phyloP scores from a whole-genome alignment of 2,113 vertebrate species.

The Pygoscelis adeliae region DNA sequence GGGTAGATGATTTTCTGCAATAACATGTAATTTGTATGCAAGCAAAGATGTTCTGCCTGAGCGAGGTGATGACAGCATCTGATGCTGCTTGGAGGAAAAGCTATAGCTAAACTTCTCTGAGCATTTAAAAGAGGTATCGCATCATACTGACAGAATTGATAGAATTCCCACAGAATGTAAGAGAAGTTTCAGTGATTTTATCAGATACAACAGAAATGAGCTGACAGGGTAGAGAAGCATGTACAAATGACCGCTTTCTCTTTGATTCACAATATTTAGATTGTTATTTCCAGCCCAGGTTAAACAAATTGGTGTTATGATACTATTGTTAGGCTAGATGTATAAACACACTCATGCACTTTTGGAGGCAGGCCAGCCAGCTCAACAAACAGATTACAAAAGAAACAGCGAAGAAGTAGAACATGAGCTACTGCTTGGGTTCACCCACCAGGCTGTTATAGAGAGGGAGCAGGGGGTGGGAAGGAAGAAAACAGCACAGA shows the following conservation, averaged over 20 bases:
- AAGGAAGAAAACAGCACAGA: constrained; percentile 9
- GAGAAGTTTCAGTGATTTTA: not conserved
- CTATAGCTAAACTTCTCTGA: not conserved
- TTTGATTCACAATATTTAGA: constrained; percentile 53
- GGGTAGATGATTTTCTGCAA: not conserved
- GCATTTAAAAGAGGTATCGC: not conserved
- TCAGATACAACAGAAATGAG: not conserved
- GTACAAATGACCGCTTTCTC: constrained; percentile 6
- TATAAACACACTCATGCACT: constrained; percentile 22
- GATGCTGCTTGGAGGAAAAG: not conserved
- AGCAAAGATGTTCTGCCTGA: not conserved
- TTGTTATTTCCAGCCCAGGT: constrained; percentile 58
- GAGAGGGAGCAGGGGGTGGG: not conserved
- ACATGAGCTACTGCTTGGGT: not conserved
- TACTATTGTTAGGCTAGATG: constrained; percentile 61
- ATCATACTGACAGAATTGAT: not conserved
- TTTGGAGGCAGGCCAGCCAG: constrained; percentile 37
- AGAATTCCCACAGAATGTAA: not conserved
- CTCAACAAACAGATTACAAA: constrained; percentile 46
- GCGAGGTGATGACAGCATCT: not conserved
- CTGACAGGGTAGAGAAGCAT: not conserved
- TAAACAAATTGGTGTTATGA: constrained; percentile 59
- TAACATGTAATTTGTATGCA: not conserved
- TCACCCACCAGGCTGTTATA: not conserved
- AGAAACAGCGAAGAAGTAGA: constrained; percentile 4